Percentiles rank a stretch among this genome's conserved stretches.
phyloP scores from a whole-genome alignment of 2,888 invertebrate species.

The Tenodera sinensis region DNA sequence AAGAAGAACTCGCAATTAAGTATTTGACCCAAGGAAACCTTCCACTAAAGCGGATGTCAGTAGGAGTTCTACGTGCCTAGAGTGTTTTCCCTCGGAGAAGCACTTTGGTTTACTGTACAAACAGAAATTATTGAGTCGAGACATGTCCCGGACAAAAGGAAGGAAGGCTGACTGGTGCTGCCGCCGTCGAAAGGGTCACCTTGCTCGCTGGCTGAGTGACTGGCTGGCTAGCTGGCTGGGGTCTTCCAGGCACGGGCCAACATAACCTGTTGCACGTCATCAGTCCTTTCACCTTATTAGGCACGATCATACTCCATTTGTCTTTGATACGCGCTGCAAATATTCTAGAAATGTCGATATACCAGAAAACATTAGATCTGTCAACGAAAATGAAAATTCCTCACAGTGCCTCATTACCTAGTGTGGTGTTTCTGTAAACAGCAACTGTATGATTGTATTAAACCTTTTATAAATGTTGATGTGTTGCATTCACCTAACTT shows the following conservation, averaged over 20 bases:
- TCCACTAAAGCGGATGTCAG: background rate
- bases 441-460: no score
- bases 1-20: background rate
- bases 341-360: background rate
- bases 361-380: background rate
- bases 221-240: background rate
- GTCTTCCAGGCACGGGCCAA: background rate
- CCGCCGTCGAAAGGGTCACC: background rate
- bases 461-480: no score
- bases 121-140: background rate
- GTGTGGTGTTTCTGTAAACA: no score
- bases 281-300: background rate
- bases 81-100: background rate
- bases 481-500: no score
- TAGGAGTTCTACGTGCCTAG: background rate
- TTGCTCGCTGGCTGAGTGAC: background rate
- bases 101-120: background rate
- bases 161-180: background rate
- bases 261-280: background rate
- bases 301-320: background rate
- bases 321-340: background rate
- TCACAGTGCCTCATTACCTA: no score
- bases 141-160: background rate
- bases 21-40: background rate
- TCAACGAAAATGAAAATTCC: background rate